These are phyloP conservation scores for Chrysolina haemoptera DNA, from an alignment of 2,888 invertebrate genomes.

Conservation along the genomic window DNA sequence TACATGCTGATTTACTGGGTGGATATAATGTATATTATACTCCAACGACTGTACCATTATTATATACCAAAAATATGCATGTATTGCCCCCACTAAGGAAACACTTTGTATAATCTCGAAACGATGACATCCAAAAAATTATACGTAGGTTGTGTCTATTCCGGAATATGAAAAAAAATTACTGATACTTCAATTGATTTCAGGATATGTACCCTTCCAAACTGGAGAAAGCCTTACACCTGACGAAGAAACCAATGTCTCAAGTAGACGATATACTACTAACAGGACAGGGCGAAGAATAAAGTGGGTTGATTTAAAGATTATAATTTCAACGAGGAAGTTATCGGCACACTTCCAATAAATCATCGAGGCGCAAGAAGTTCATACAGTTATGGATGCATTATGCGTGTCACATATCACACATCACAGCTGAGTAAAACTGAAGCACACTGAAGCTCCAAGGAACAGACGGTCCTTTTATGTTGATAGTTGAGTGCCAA, in stretches of 20 bases:
- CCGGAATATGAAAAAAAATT: too few relatives aligned
- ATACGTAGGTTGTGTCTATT: too few relatives aligned
- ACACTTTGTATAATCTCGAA: too few relatives aligned
- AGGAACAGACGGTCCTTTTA: too few relatives aligned
- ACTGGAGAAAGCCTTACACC: neutral
- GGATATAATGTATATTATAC: too few relatives aligned
- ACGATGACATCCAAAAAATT: too few relatives aligned
- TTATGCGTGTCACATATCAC: slow-evolving; percentile 4
- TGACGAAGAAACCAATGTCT: too few relatives aligned
- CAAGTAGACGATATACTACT: neutral
- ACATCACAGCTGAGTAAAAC: neutral
- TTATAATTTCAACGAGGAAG: slow-evolving; percentile 16
- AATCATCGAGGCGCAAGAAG: neutral
- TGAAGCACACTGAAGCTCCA: neutral
- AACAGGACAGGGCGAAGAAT: neutral
- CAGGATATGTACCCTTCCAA: neutral
- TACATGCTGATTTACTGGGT: too few relatives aligned
- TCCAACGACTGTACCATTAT: too few relatives aligned
- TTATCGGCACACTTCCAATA: slow-evolving; percentile 1
- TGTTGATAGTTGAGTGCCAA: neutral
- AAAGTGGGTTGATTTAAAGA: slow-evolving; percentile 20
- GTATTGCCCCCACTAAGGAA: too few relatives aligned
- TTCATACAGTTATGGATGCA: slow-evolving; percentile 21
- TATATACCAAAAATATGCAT: too few relatives aligned
- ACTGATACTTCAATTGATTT: too few relatives aligned